Conservation (phyloP, 1,140 invertebrate species). For the Megalopta genalis region DNA sequence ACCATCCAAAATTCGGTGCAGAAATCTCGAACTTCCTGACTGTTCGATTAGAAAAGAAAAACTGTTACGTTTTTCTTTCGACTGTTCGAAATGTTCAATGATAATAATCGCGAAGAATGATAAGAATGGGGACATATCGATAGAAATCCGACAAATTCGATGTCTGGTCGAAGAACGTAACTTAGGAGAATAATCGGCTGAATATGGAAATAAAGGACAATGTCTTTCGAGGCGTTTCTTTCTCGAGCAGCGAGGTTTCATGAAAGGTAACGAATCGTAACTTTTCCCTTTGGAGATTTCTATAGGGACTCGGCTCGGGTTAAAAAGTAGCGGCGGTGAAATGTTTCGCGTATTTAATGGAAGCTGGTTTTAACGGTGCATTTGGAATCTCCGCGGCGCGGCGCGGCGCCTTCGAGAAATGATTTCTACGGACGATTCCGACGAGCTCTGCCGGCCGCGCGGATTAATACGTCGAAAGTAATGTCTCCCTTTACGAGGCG, state of each 20-base stretch:
- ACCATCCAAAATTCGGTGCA: too few relatives aligned
- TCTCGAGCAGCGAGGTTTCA: slow-evolving; percentile 54
- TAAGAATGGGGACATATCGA: too few relatives aligned
- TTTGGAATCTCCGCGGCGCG: background rate
- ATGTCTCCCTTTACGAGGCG: slow-evolving; percentile 16
- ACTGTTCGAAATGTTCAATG: too few relatives aligned
- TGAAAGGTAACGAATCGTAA: slow-evolving; percentile 63
- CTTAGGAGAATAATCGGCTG: slow-evolving; percentile 14
- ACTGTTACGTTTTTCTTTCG: too few relatives aligned
- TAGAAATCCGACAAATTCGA: too few relatives aligned
- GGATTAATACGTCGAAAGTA: slow-evolving; percentile 43
- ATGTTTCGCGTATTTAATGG: slow-evolving; percentile 10
- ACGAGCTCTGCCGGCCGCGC: slow-evolving; percentile 6
- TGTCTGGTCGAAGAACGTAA: background rate
- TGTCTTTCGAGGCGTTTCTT: slow-evolving; percentile 43
- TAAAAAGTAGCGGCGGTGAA: background rate
- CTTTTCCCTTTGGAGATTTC: slow-evolving; percentile 43
- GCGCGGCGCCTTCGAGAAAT: slow-evolving; percentile 13
- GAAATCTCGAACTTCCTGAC: too few relatives aligned
- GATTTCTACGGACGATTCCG: slow-evolving; percentile 17
- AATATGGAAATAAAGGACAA: slow-evolving; percentile 61
- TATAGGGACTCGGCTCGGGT: background rate
- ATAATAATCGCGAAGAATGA: too few relatives aligned
- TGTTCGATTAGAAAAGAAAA: too few relatives aligned
- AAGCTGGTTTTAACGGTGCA: background rate